Conservation (phyloP, 2,797 vertebrate genomes). For the Rhinoraja longicauda region DNA sequence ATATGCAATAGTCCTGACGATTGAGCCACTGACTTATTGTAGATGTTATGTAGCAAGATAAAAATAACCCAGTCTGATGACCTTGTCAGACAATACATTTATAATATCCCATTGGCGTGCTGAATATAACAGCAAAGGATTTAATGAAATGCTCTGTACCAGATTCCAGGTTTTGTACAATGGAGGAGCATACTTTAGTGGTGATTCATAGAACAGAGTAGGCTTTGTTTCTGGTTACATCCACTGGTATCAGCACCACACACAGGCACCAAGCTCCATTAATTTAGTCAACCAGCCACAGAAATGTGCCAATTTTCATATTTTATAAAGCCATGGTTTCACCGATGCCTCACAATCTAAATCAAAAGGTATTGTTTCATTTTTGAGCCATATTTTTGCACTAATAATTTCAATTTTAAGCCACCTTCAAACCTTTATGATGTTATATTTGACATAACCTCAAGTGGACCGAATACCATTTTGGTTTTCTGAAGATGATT, state of each 20-base stretch:
- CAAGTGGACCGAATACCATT: background rate
- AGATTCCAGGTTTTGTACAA: constrained; percentile 32
- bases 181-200: constrained; percentile 7
- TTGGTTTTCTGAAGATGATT: background rate
- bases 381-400: background rate
- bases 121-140: constrained; percentile 35
- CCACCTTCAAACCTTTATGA: background rate
- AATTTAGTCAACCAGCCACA: background rate
- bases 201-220: constrained; percentile 20
- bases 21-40: background rate
- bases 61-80: constrained; percentile 25
- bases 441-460: background rate
- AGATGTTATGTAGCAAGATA: constrained; percentile 27
- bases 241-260: constrained; percentile 9
- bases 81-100: constrained; percentile 34
- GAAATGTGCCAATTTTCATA: background rate
- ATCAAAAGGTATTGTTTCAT: background rate
- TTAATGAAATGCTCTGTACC: constrained; percentile 33
- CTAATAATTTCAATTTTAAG: background rate
- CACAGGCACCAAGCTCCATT: background rate
- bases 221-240: constrained; percentile 13
- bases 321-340: constrained; percentile 6
- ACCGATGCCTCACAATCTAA: background rate
- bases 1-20: background rate
- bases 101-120: constrained; percentile 30